Evolutionary conservation across 30 jellyfish, hydroid and myxozoan genomes (phyloP), one percentile per base, ranked within the genome.

Genomic region (Mastigias papua): DNA sequence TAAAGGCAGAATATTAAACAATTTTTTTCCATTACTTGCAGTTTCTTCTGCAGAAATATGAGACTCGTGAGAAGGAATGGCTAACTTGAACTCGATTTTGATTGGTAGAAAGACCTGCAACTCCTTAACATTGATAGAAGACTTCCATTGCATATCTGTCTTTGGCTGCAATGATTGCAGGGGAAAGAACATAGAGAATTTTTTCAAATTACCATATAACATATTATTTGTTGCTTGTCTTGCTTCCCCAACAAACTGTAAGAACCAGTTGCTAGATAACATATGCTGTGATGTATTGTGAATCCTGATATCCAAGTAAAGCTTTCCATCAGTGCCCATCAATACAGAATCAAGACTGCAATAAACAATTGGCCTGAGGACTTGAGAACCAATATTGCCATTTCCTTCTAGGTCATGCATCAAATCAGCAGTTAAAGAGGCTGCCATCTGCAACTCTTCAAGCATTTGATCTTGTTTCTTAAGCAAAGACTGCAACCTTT

Each of bases 61-160:
- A 25, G 34, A 19, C 25, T 0, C 0, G 15, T 60, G 68, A 29
- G 22, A 69, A 2, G 68, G 68, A 1, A 33, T 33, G 16, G 15
- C 69, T 28, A 72, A 25, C 32, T 42, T 72, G 83, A 72, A 72
- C 17, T 72, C 83, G 1, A 72, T 28, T 4, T 35, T 25, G 23
- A 72, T 26, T 34, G 83, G 83, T 34, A 34, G 37, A 48, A 72
- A 27, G 3, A 35, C 35, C 26, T 72, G 63, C 25, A 49, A 19
- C 37, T 72, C 63, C 1, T 20, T 19, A 37, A 34, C 0, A 27
- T 19, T 30, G 28, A 72, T 0, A 33, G 68, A 35, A n/a, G 16
- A 34, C 23, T 0, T 72, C 31, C 19, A 72, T 25, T 27, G 34
- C 21, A 25, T 26, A 3, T 1, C 23, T 15, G 70, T 19, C 16